Percentiles rank a stretch among this genome's conserved stretches.
Conservation (phyloP, 1,140 invertebrate species). For the Pomacea maculata region DNA sequence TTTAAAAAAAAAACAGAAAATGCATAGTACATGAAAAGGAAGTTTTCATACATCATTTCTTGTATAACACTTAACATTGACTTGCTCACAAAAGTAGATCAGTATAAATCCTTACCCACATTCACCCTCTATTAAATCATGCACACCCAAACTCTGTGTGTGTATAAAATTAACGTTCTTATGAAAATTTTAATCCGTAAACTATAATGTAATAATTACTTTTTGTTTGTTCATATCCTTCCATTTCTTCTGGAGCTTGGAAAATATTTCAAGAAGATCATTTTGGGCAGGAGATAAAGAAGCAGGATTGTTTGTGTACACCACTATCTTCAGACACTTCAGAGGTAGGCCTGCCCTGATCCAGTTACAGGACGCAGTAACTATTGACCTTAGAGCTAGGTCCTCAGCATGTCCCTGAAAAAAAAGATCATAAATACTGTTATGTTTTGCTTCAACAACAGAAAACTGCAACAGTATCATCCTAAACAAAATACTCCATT, state of each 20-base stretch:
- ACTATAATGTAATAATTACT: background rate
- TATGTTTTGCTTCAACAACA: too few relatives aligned
- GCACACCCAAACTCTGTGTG: too few relatives aligned
- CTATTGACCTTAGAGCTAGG: conserved; percentile 45
- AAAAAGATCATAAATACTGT: conserved; percentile 4
- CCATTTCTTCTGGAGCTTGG: conserved; percentile 36
- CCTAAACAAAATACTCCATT: background rate
- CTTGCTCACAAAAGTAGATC: background rate
- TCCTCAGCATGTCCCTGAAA: conserved; percentile 37
- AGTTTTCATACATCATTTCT: background rate
- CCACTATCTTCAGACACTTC: conserved; percentile 54
- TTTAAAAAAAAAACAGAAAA: too few relatives aligned
- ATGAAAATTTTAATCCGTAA: too few relatives aligned
- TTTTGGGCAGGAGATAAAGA: background rate
- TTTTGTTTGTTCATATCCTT: background rate
- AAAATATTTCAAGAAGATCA: conserved; percentile 34
- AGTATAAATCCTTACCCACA: background rate
- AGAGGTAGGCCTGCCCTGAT: conserved; percentile 58
- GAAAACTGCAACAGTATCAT: background rate
- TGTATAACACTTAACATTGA: background rate
- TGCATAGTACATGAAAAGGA: too few relatives aligned
- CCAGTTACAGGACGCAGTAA: conserved; percentile 56
- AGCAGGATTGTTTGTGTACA: conserved; percentile 37
- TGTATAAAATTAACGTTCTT: too few relatives aligned
- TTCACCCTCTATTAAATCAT: too few relatives aligned